Conservation (phyloP, 2,113 vertebrate species). For the Actinemys pallida region DNA sequence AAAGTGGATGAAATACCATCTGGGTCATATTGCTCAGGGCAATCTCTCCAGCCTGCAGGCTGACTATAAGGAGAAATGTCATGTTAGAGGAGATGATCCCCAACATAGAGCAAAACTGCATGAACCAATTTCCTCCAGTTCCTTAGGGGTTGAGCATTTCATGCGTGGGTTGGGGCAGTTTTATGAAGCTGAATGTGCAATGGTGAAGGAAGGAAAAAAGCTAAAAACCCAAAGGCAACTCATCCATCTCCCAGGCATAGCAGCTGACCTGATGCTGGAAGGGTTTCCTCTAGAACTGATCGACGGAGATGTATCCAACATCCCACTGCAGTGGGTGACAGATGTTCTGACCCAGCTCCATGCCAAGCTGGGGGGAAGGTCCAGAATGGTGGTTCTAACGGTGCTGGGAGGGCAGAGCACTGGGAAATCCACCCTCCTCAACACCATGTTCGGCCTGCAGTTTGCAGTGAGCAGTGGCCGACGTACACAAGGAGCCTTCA, state of each 20-base stretch:
- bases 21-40: neutral
- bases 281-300: neutral
- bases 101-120: neutral
- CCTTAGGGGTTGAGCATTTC: neutral
- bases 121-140: neutral
- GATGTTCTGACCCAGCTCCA: too few relatives aligned
- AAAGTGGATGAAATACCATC: neutral
- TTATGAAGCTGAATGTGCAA: neutral
- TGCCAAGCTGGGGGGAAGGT: too few relatives aligned
- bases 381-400: neutral
- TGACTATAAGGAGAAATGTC: neutral
- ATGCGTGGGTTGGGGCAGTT: neutral
- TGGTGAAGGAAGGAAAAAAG: too few relatives aligned
- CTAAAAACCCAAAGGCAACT: neutral
- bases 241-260: neutral
- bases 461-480: neutral
- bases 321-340: too few relatives aligned
- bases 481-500: neutral
- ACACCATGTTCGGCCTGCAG: conserved; percentile 5
- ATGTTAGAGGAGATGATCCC: neutral
- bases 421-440: conserved; percentile 18
- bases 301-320: neutral
- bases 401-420: neutral
- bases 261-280: neutral
- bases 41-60: neutral